Conservation (phyloP, 37 sponge, comb jelly and placozoan species). For the Chondrosia reniformis region DNA sequence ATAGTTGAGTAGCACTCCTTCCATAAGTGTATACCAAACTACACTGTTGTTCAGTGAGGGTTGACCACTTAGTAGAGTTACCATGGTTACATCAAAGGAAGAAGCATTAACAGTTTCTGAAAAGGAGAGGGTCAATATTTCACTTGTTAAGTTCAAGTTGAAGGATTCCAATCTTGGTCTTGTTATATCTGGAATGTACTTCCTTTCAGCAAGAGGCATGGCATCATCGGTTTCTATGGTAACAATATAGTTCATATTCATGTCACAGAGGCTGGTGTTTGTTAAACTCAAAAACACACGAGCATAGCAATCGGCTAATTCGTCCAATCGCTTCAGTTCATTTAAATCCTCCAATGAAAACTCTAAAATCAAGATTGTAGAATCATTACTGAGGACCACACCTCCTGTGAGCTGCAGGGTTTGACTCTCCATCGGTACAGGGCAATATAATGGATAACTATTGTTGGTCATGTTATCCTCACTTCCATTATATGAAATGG, state of each 20-base stretch:
- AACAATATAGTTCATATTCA: slow-evolving; percentile 31
- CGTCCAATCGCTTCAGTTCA: slow-evolving; percentile 28
- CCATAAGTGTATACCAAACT: not conserved
- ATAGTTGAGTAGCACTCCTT: slow-evolving; percentile 22
- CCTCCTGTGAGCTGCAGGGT: not conserved
- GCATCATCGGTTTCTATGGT: not conserved
- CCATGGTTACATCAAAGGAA: not conserved
- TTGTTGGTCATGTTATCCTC: slow-evolving; percentile 7
- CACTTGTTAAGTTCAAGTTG: slow-evolving; percentile 25
- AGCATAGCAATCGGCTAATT: slow-evolving; percentile 14
- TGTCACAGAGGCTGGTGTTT: slow-evolving; percentile 19
- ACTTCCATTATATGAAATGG: not conserved
- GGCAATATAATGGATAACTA: not conserved
- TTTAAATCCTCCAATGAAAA: slow-evolving; percentile 26
- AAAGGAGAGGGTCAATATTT: slow-evolving; percentile 30
- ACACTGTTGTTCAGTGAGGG: not conserved
- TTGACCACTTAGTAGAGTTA: slow-evolving; percentile 14
- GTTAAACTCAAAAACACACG: slow-evolving; percentile 35
- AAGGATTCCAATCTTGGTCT: slow-evolving; percentile 9
- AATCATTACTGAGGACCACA: not conserved
- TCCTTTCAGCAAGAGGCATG: not conserved
- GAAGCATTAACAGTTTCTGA: slow-evolving; percentile 43
- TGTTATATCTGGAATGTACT: slow-evolving; percentile 35
- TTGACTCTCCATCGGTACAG: not conserved
- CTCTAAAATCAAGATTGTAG: slow-evolving; percentile 16